phyloP scores from a whole-genome alignment of 2,113 vertebrate genomes.

The Hiodon alosoides region DNA sequence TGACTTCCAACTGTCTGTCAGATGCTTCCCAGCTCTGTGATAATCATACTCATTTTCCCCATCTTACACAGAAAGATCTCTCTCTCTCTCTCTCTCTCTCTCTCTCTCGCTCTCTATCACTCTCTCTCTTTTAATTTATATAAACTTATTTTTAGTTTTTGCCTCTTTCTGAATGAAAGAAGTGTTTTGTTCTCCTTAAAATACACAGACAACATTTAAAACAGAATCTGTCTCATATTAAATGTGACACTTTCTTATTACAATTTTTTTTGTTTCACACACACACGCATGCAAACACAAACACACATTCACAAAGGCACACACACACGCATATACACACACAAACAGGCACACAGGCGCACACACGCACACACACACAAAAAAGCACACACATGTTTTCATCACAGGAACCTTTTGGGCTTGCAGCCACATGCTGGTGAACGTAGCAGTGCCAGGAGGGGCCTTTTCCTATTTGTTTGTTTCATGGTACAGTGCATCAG shows the following conservation, averaged over 20 bases:
- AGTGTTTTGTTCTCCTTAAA: neutral
- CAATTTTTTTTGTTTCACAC: no score
- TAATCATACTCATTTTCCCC: conserved; percentile 88
- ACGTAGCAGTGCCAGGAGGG: conserved; percentile 91
- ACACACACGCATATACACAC: no score
- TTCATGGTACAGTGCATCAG: conserved; percentile 93
- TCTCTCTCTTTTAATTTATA: neutral
- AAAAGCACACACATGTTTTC: conserved; percentile 56
- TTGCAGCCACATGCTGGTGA: conserved; percentile 72
- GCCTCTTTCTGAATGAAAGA: conserved; percentile 15
- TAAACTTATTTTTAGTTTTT: conserved; percentile 8
- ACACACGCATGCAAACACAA: no score
- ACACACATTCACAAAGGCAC: no score
- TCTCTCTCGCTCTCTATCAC: conserved; percentile 14
- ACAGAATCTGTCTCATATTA: conserved; percentile 31
- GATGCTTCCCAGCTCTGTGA: conserved; percentile 76
- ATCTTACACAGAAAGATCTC: conserved; percentile 74
- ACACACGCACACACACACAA: no score
- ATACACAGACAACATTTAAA: neutral
- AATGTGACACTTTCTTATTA: no score
- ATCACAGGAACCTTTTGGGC: conserved; percentile 70
- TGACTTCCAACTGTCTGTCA: conserved; percentile 83
- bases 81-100: conserved; percentile 6
- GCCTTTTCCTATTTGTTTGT: conserved; percentile 99
- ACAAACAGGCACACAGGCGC: no score